Base-by-base conservation (phyloP, 1,140 invertebrate species). In the Aphidius gifuensis region DNA sequence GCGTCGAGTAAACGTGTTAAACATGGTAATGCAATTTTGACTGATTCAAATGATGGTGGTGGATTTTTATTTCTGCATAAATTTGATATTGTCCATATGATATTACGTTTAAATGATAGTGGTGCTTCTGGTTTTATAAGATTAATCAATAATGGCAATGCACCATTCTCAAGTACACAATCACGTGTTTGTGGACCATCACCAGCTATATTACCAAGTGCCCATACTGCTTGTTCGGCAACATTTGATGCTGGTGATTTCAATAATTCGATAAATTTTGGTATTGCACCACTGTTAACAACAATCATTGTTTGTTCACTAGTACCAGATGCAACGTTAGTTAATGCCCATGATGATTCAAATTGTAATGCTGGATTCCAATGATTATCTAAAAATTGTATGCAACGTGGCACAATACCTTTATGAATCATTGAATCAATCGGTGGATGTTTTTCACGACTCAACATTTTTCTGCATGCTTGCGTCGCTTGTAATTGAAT, bases 321-420 rank as follows among this genome's bases (percentile, higher is more conserved):
- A 6, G 91, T 95, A 9, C 96, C 96, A 1, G 94, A 98, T 9
- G 97, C 97, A 66, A 99, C 96, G 74, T 99, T 99, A 43, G 97
- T 99, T 23, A 99, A 78, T 1, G 95, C 96, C 97, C 97, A 99
- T 2, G 96, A 92, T 39, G 96, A 91, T 83, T 99, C 97, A 83
- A 99, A 99, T 78, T 99, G 96, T 8, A 99, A 79, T 55, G 88
- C 84, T n/a, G 91, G 82, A 69, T 93, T 95, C 74, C 90, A 83
- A 69, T 84, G 80, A 58, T 84, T 78, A 46, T 83, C 79, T 7
- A 98, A 80, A 64, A 94, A 93, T 57, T 89, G 80, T 3, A 98
- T 87, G 66, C 96, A 88, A 60, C 87, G 85, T 5, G 93, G 94
- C 9, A 99, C 89, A 67, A 98, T 87, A 44, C 94, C 95, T 70